phyloP scores from a whole-genome alignment of 2,797 vertebrate genomes.

The Pterois miles region DNA sequence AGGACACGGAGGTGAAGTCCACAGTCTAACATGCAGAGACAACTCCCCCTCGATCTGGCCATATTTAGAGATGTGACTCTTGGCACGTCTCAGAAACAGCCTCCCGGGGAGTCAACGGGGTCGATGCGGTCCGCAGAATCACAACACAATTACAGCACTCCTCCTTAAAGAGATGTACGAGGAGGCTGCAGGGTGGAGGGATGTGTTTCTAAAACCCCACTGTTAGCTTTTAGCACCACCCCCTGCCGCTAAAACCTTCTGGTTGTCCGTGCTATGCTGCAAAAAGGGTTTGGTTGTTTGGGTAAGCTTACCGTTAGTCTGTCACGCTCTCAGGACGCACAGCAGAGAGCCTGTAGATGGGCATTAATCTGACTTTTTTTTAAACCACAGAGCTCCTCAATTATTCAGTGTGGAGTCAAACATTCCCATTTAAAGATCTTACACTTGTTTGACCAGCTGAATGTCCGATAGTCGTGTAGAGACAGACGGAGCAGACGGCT shows the following conservation, averaged over 20 bases:
- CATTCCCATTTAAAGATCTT: conserved; percentile 81
- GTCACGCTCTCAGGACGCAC: conserved; percentile 60
- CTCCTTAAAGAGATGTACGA: conserved; percentile 74
- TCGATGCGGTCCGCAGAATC: conserved; percentile 64
- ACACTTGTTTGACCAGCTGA: conserved; percentile 84
- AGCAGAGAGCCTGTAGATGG: conserved; percentile 72
- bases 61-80: conserved; percentile 79
- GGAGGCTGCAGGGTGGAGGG: conserved; percentile 26
- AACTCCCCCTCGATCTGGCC: conserved; percentile 40
- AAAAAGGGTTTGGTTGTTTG: conserved; percentile 89
- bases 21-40: conserved; percentile 66
- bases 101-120: conserved; percentile 47
- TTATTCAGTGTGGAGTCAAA: conserved; percentile 85
- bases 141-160: conserved; percentile 79
- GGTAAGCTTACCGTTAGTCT: conserved; percentile 64
- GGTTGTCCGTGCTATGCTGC: conserved; percentile 85
- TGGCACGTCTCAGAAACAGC: conserved; percentile 59
- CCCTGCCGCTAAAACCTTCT: conserved; percentile 86
- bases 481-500: conserved; percentile 56
- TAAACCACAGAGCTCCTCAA: conserved; percentile 82
- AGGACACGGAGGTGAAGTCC: conserved; percentile 73
- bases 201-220: conserved; percentile 37
- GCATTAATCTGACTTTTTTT: conserved; percentile 81
- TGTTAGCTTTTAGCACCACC: conserved; percentile 92
- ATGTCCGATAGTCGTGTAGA: conserved; percentile 71